Evolutionary conservation across 1,140 invertebrate species (phyloP), one percentile per base, ranked within the genome.

Genomic region (Potamilus streckersoni): DNA sequence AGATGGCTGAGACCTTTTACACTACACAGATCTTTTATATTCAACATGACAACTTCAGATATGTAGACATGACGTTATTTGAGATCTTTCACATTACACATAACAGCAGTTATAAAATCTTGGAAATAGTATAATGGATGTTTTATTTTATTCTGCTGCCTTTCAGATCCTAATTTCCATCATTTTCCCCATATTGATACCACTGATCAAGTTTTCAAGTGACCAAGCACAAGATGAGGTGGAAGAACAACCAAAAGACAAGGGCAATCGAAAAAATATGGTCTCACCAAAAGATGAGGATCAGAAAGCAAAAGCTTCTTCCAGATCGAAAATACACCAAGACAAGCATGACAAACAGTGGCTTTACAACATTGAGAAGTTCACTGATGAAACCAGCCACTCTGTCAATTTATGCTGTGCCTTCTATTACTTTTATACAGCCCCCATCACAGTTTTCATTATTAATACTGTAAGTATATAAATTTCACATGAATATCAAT

Each of bases 371-470:
- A 81, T 87, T 2, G 49, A 79, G 2, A 60, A 83, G 66, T 80
- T 79, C 71, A 64, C 77, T 31, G 75, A 68, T 63, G 72, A 20
- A 23, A 60, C 20, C 13, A 76, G 13, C 23, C 78, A 80, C 38
- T 77, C 68, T 17, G 81, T 88, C 27, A 83, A 77, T 60, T n/a
- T 86, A 13, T 74, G 80, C 15, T 65, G 73, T 62, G 85, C 86
- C 16, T 68, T 87, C n/a, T 84, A 83, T 72, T 86, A 80, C 69
- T 88, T 87, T 80, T 86, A 87, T 60, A 82, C 85, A 27, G 86
- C 88, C 23, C 83, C 84, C 31, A 81, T 85, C 0, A 82, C 85
- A 57, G 80, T 83, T 27, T 85, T 87, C 68, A 80, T 74, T 61
- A 58, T 64, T 23, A 83, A 82, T 68, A 70, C 84, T 70, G 84